Evolutionary conservation across 2,113 vertebrate species (phyloP).

Genomic region (Pycnonotus jocosus): DNA sequence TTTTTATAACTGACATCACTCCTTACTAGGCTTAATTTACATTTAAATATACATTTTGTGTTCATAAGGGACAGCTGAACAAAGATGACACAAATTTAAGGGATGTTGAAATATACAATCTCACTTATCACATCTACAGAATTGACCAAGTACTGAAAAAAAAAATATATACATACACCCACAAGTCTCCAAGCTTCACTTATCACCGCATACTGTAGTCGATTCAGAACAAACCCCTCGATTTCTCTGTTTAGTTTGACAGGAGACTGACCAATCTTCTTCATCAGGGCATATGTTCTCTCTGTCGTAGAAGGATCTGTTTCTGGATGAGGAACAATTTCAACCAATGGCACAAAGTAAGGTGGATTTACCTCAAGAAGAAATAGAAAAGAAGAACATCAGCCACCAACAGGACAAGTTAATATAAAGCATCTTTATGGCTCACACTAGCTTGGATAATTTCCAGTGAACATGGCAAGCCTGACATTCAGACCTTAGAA

Average conservation of each 20-base stretch:
- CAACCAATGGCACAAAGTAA: slow-evolving; percentile 89
- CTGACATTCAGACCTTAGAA: not conserved
- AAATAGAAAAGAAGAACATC: not conserved
- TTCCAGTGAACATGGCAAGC: not conserved
- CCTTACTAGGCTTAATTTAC: not conserved
- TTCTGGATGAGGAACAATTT: slow-evolving; percentile 93
- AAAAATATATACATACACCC: slow-evolving; percentile 69
- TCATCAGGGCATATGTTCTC: slow-evolving; percentile 82
- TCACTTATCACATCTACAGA: not conserved
- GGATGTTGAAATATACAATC: not conserved
- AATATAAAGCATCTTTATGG: not conserved
- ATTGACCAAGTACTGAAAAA: not conserved
- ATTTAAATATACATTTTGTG: not conserved
- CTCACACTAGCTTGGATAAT: not conserved
- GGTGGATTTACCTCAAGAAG: slow-evolving; percentile 89
- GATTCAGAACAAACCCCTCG: slow-evolving; percentile 90
- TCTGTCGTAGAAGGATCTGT: slow-evolving; percentile 78
- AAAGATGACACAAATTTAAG: not conserved
- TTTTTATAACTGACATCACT: not conserved
- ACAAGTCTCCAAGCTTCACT: slow-evolving; percentile 95
- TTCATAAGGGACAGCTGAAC: not conserved
- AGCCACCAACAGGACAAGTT: not conserved
- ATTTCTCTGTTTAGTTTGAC: slow-evolving; percentile 85
- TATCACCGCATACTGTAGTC: slow-evolving; percentile 91
- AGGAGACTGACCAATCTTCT: slow-evolving; percentile 85